These are phyloP conservation scores for Orthosia gothica DNA, from an alignment of 2,888 invertebrate species.

Conservation along the genomic window DNA sequence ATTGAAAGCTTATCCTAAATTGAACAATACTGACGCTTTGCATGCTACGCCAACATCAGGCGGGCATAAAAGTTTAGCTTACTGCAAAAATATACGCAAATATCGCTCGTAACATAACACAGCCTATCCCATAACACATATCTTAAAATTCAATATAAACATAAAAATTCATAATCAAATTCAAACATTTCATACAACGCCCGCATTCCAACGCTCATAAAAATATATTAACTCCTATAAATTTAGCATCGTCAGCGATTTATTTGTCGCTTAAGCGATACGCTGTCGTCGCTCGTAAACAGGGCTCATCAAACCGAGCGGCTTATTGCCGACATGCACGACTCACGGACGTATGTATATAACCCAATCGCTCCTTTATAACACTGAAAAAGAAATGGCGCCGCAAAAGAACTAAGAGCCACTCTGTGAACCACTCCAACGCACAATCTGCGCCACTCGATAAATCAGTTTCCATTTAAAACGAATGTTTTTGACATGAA, in stretches of 20 bases:
- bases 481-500: constrained; percentile 70
- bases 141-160: constrained; percentile 65
- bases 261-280: constrained; percentile 86
- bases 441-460: constrained; percentile 55
- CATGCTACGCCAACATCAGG: constrained; percentile 3
- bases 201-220: constrained; percentile 78
- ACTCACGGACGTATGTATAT: constrained; percentile 72
- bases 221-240: constrained; percentile 88
- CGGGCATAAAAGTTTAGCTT: constrained; percentile 34
- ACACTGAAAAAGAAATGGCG: constrained; percentile 57
- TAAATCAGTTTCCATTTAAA: constrained; percentile 70
- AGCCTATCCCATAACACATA: constrained; percentile 47
- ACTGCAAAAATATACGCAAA: constrained; percentile 33
- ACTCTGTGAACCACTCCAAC: constrained; percentile 56
- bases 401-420: constrained; percentile 59
- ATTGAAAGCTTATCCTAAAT: constrained; percentile 37
- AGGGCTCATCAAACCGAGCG: constrained; percentile 82
- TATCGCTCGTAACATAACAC: constrained; percentile 31
- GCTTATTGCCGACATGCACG: constrained; percentile 83
- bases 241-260: constrained; percentile 88
- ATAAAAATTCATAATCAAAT: constrained; percentile 76
- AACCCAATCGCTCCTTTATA: constrained; percentile 74
- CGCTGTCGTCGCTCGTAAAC: constrained; percentile 84
- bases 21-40: constrained; percentile 8
- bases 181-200: constrained; percentile 77